Conservation (phyloP, 2,113 vertebrate genomes). For the Elephantulus edwardii region DNA sequence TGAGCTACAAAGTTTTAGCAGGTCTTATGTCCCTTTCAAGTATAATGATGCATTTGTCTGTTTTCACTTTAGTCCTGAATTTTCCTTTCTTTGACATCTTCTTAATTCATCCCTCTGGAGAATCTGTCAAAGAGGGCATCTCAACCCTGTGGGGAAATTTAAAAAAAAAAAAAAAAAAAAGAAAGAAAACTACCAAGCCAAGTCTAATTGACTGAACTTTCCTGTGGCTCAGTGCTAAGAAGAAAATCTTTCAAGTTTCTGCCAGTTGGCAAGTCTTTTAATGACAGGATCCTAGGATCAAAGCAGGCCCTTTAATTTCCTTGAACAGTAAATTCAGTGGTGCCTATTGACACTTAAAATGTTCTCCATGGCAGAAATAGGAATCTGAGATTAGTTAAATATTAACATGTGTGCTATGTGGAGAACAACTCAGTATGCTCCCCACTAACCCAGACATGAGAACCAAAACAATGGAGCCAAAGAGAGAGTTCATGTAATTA, state of each 20-base stretch:
- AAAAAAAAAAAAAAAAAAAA: too few relatives aligned
- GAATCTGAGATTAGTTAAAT: conserved; percentile 34
- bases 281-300: conserved; percentile 55
- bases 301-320: conserved; percentile 56
- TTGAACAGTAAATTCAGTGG: conserved; percentile 49
- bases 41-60: conserved; percentile 37
- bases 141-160: too few relatives aligned
- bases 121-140: conserved; percentile 61
- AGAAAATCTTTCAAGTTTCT: conserved; percentile 59
- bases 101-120: conserved; percentile 52
- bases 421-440: neutral
- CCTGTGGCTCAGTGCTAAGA: conserved; percentile 24
- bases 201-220: conserved; percentile 65
- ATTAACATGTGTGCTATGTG: neutral
- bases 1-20: neutral
- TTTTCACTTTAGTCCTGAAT: conserved; percentile 39
- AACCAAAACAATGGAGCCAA: neutral
- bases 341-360: conserved; percentile 43
- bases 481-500: neutral
- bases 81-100: conserved; percentile 54
- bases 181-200: conserved; percentile 55
- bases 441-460: neutral
- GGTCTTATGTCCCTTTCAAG: neutral
- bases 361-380: neutral
- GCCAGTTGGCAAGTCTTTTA: conserved; percentile 56